Evolutionary conservation across 2,888 invertebrate genomes (phyloP), one percentile per base, ranked within the genome.

Genomic region (Malacosoma neustria): DNA sequence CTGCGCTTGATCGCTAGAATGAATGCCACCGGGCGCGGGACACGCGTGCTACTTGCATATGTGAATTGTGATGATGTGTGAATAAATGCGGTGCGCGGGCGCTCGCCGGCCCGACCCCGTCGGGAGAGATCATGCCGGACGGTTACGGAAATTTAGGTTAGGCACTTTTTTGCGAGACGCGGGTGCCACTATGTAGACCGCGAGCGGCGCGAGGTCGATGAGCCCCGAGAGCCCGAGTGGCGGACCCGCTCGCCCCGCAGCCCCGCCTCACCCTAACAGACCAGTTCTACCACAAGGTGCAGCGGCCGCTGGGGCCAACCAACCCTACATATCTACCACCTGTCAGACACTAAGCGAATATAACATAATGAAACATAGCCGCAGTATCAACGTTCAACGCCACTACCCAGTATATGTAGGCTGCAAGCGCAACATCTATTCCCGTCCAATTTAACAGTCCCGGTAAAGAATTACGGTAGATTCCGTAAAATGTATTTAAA

Each of bases 321-420:
- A 70, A 69, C 79, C 77, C 77, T 72, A 80, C 72, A 79, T 80
- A 81, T 61, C 69, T 81, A 81, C 77, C 80, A 81, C 81, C 82
- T 81, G 82, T 72, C 81, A 79, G 80, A 77, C 80, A 68, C 72
- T 75, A 70, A 64, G 77, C 62, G 56, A 60, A 62, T 77, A 79
- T 76, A 46, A 58, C 56, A 58, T 55, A 50, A 61, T 58, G 58
- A 57, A 60, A 63, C 50, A 51, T 53, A 55, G 6, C 22, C 22
- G 22, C 22, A 22, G 22, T 22, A 7, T 22, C 22, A 22, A 22
- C 22, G 9, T 22, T 22, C 22, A 22, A 22, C 22, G 9, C 22
- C 22, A 9, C 22, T 22, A 22, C 22, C 22, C 6, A n/a, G n/a
- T n/a, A n/a, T n/a, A n/a, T n/a, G n/a, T n/a, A n/a, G n/a, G n/a